Evolutionary conservation across 2,888 invertebrate species (phyloP).

Genomic region (Poecilus cupreus): DNA sequence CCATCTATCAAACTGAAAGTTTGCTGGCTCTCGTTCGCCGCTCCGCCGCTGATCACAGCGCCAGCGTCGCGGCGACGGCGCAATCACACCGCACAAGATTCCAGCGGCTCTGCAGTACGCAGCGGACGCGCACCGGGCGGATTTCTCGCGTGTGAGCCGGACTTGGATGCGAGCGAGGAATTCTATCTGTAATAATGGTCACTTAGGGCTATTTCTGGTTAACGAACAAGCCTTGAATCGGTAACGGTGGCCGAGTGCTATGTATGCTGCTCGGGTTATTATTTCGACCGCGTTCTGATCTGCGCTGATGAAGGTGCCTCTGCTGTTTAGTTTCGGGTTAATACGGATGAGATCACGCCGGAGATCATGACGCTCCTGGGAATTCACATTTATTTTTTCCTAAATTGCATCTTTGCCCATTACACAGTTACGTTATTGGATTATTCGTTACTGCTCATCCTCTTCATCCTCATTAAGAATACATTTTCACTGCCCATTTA

Average conservation of each 20-base stretch:
- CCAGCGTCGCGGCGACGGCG: constrained; percentile 5
- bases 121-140: neutral
- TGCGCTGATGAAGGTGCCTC: constrained; percentile 16
- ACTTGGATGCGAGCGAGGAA: constrained; percentile 48
- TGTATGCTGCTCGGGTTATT: constrained; percentile 46
- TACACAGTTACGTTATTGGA: neutral
- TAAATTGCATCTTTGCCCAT: constrained; percentile 32
- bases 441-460: neutral
- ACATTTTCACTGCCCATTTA: neutral
- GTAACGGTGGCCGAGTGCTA: constrained; percentile 36
- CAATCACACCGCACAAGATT: constrained; percentile 29
- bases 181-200: constrained; percentile 62
- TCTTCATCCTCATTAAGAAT: neutral
- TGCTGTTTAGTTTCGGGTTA: constrained; percentile 4
- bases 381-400: constrained; percentile 30
- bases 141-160: constrained; percentile 12
- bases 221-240: constrained; percentile 61
- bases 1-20: constrained; percentile 60
- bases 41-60: constrained; percentile 29
- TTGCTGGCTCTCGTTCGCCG: constrained; percentile 40
- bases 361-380: constrained; percentile 13
- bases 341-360: constrained; percentile 28
- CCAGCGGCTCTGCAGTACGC: neutral
- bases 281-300: constrained; percentile 49
- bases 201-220: constrained; percentile 63